Evolutionary conservation across 2,113 vertebrate genomes (phyloP).

Genomic region (Prunella fulvescens): DNA sequence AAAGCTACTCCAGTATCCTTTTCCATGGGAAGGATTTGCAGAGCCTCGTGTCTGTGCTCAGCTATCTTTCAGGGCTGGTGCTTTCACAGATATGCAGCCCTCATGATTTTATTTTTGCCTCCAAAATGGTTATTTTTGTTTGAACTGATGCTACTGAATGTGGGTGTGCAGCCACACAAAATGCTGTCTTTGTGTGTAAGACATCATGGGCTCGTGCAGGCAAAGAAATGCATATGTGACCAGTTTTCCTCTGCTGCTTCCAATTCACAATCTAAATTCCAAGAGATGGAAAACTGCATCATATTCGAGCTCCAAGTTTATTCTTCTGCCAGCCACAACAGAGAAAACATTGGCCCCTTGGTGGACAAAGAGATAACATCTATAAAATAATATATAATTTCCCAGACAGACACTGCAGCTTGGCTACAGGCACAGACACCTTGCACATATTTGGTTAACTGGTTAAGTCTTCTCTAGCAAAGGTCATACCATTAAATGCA

Average conservation of each 20-base stretch:
- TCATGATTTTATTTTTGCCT: background rate
- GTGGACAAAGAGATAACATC: background rate
- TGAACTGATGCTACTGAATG: background rate
- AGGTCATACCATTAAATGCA: background rate
- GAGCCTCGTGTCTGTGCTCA: background rate
- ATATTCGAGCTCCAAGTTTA: background rate
- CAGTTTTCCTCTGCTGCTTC: background rate
- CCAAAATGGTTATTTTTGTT: background rate
- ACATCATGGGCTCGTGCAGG: accelerated
- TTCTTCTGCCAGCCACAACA: background rate
- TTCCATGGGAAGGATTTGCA: background rate
- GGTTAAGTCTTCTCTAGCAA: background rate
- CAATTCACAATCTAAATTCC: background rate
- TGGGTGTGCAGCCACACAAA: background rate
- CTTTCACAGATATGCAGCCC: background rate
- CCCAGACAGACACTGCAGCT: background rate
- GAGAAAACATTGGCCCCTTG: background rate
- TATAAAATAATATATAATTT: background rate
- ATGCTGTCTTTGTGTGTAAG: background rate
- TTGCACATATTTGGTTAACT: background rate
- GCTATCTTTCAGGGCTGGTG: background rate
- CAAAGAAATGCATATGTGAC: background rate
- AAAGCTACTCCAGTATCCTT: background rate
- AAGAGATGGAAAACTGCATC: background rate
- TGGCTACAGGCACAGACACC: background rate